Conservation (phyloP, 1,140 invertebrate species). For the Trypoxylus dichotomus region DNA sequence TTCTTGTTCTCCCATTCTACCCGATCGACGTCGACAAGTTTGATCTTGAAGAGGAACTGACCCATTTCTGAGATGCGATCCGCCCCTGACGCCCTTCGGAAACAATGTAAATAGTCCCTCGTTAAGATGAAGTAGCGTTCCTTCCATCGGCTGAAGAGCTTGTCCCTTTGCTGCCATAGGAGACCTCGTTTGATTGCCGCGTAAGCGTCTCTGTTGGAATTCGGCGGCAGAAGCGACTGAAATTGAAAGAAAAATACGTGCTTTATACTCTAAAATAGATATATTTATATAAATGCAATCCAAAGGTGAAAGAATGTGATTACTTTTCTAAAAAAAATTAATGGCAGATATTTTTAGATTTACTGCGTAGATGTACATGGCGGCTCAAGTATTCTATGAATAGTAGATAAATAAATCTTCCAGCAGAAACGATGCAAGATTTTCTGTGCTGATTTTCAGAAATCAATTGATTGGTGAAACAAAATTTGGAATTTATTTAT, state of each 20-base stretch:
- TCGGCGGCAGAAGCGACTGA: constrained; percentile 55
- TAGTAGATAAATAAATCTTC: too few relatives aligned
- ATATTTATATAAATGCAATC: too few relatives aligned
- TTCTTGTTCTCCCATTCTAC: constrained; percentile 67
- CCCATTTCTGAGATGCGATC: constrained; percentile 71
- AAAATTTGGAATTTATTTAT: too few relatives aligned
- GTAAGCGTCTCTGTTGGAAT: constrained; percentile 45
- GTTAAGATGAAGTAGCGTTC: constrained; percentile 71
- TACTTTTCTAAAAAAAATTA: too few relatives aligned
- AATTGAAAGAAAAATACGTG: constrained; percentile 32
- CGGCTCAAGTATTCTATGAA: too few relatives aligned
- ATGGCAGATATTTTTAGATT: too few relatives aligned
- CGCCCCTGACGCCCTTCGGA: constrained; percentile 63
- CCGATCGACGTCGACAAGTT: constrained; percentile 66
- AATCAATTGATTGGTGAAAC: too few relatives aligned
- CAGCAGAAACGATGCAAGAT: too few relatives aligned
- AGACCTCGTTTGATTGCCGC: constrained; percentile 65
- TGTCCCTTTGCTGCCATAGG: constrained; percentile 68
- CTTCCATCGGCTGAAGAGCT: constrained; percentile 70
- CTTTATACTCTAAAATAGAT: too few relatives aligned
- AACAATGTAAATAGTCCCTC: constrained; percentile 70
- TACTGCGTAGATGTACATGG: too few relatives aligned
- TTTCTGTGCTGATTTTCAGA: too few relatives aligned
- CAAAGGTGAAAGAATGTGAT: too few relatives aligned
- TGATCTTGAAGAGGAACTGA: constrained; percentile 71